Percentiles rank a stretch among this genome's conserved stretches.
Conservation (phyloP, 2,888 invertebrate genomes). For the Tipula unca region DNA sequence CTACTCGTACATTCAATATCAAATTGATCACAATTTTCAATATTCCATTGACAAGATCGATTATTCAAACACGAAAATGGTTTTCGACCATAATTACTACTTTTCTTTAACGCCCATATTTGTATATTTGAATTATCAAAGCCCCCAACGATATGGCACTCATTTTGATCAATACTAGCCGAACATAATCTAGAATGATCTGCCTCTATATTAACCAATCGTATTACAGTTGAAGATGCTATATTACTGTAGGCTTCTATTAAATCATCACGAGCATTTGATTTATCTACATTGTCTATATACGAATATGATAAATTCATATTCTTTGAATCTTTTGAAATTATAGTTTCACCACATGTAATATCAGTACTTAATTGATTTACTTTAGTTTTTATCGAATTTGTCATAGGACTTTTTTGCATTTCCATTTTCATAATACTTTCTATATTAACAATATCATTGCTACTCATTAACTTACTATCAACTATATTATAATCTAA, state of each 20-base stretch:
- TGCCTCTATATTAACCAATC: not conserved
- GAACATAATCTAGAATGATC: slow-evolving; percentile 24
- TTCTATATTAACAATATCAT: slow-evolving; percentile 16
- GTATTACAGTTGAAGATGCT: not conserved
- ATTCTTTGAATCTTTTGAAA: not conserved
- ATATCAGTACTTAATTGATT: not conserved
- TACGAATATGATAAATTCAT: not conserved
- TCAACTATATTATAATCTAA: not conserved
- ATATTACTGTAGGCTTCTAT: not conserved
- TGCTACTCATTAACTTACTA: not conserved
- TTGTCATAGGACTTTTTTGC: not conserved
- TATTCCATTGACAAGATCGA: slow-evolving; percentile 35
- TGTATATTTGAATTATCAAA: slow-evolving; percentile 38
- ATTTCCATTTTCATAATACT: slow-evolving; percentile 17
- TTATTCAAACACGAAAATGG: slow-evolving; percentile 32
- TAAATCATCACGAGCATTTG: not conserved
- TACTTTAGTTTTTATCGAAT: not conserved
- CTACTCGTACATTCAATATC: slow-evolving; percentile 21
- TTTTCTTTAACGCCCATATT: slow-evolving; percentile 39
- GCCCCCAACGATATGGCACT: slow-evolving; percentile 39
- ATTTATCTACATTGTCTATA: not conserved
- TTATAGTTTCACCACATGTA: not conserved
- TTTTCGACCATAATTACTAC: slow-evolving; percentile 33
- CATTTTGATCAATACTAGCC: slow-evolving; percentile 34
- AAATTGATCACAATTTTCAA: slow-evolving; percentile 30